Evolutionary conservation across 2,888 invertebrate genomes (phyloP), one percentile per base, ranked within the genome.

Genomic region (Mactromeris polynyma): DNA sequence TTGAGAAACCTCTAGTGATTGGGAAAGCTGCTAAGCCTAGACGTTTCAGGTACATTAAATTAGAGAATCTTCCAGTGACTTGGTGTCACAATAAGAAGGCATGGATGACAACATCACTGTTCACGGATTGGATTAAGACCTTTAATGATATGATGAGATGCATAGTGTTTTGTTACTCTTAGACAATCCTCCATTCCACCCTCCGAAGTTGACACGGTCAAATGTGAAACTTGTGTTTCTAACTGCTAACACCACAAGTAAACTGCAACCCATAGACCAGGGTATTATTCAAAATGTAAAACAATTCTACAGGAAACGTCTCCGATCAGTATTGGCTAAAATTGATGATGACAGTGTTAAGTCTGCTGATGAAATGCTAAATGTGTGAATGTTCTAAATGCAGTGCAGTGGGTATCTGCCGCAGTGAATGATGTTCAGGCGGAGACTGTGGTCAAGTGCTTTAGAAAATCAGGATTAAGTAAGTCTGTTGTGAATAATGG

Each of bases 151-250:
- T 21, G 38, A 83, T 83, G 64, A 58, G 51, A 42, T 21, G 36
- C n/a, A 54, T 1, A 26, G 54, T 36, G 69, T 69, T 19, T 40
- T 83, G 36, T 33, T 83, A 17, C n/a, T 83, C 54, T n/a, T 58
- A 14, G 83, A 83, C 36, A 83, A 83, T 69, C 69, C 69, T 19
- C 19, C 83, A 17, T 81, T 58, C 1, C 19, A 81, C 81, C 81
- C 81, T 19, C 7, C 26, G 38, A 58, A 80, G 0, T 17, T 86
- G 38, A 54, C 83, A 19, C 58, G 85, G 11, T 42, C 58, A 17
- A 82, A 89, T 69, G 86, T 89, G n/a, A 89, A 85, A 69, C n/a
- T 86, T 2, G 86, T 86, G 81, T 86, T 86, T 54, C 83, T 89
- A 0, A 86, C 86, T 78, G 77, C 86, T 51, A 51, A 51, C 11